phyloP scores from a whole-genome alignment of 2,113 vertebrate genomes.

The Etheostoma spectabile region DNA sequence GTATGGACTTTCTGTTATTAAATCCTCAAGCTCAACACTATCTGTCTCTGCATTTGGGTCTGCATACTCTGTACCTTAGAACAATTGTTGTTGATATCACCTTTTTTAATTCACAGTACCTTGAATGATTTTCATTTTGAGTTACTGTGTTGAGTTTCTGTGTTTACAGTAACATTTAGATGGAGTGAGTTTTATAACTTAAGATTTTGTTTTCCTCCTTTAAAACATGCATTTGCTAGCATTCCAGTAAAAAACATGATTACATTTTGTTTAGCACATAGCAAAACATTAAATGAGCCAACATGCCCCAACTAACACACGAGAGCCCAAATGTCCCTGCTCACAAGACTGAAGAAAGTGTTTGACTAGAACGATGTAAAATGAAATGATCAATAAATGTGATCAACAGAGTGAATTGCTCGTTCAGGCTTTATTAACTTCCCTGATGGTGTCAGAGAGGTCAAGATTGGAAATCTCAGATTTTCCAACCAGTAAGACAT shows the following conservation, averaged over 20 bases:
- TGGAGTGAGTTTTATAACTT: not conserved
- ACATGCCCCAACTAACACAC: not conserved
- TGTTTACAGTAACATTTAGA: not conserved
- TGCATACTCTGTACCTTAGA: too few species aligned
- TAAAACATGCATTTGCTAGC: not conserved
- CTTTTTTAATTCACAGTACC: not conserved
- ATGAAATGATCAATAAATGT: constrained; percentile 65
- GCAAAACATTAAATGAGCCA: not conserved
- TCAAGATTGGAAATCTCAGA: constrained; percentile 7
- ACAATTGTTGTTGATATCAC: not conserved
- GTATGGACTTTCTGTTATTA: too few species aligned
- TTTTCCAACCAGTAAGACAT: constrained; percentile 2
- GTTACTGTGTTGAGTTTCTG: not conserved
- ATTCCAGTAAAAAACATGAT: not conserved
- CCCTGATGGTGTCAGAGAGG: constrained; percentile 41
- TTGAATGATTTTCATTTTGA: not conserved
- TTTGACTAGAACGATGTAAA: constrained; percentile 22
- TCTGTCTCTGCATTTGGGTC: too few species aligned
- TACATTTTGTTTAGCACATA: not conserved
- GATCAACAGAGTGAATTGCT: constrained; percentile 51
- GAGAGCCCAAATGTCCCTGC: not conserved
- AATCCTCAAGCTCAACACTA: too few species aligned
- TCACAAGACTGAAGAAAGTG: constrained; percentile 23
- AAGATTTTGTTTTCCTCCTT: not conserved
- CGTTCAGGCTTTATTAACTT: constrained; percentile 66